Conservation (phyloP, 2,888 invertebrate genomes). For the Ichneumoninae sp. region DNA sequence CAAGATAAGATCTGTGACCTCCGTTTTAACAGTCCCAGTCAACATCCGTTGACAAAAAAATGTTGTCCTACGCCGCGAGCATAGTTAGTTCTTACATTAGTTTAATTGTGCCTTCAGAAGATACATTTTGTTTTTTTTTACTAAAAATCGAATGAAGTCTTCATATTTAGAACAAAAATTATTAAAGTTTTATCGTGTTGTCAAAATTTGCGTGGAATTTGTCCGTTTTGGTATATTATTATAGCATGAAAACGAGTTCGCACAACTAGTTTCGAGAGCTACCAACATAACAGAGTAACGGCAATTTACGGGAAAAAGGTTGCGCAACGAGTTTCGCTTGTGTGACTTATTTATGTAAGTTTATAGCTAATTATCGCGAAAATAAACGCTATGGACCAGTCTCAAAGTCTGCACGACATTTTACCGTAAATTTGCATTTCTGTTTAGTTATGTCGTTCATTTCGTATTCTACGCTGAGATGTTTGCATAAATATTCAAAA, state of each 20-base stretch:
- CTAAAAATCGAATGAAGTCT: neutral
- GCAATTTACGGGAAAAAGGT: neutral
- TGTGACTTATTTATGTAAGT: constrained; percentile 8
- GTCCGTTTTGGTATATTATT: neutral
- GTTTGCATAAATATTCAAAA: neutral
- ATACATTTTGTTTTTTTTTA: neutral
- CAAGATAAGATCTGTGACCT: neutral
- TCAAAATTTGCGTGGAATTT: neutral
- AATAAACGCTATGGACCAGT: neutral
- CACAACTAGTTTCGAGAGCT: neutral
- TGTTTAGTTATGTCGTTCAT: no score
- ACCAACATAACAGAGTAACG: neutral
- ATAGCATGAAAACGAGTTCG: neutral
- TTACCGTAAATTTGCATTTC: neutral
- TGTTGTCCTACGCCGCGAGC: no score
- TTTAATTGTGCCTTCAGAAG: neutral
- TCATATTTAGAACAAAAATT: neutral
- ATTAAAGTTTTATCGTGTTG: neutral
- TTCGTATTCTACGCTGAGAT: no score
- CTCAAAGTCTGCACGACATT: neutral
- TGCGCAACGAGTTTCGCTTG: constrained; percentile 2
- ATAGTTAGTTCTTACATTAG: neutral
- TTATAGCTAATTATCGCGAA: neutral
- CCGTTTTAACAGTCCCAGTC: neutral
- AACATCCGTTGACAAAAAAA: no score